Percentiles rank a stretch among this genome's conserved stretches.
phyloP scores from a whole-genome alignment of 2,888 invertebrate species.

The Baccha elongata region DNA sequence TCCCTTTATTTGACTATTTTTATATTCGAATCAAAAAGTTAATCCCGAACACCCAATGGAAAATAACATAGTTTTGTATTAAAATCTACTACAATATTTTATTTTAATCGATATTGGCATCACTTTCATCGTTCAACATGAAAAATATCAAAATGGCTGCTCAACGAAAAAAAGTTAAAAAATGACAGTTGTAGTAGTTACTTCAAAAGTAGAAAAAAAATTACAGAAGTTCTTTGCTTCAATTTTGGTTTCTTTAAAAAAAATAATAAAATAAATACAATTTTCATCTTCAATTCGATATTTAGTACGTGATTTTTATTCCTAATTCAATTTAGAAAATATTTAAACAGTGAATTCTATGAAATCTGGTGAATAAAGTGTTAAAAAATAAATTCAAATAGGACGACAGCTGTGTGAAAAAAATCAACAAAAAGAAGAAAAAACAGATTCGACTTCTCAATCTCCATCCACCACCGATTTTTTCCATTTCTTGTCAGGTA shows the following conservation, averaged over 20 bases:
- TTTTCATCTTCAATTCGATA: constrained; percentile 24
- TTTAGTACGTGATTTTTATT: constrained; percentile 41
- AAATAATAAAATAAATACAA: constrained; percentile 31
- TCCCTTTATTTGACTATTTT: too few relatives aligned
- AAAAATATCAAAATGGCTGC: constrained; percentile 63
- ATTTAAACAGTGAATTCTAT: constrained; percentile 21
- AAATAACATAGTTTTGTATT: too few relatives aligned
- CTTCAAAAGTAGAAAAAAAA: constrained; percentile 65
- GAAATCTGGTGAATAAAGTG: constrained; percentile 13
- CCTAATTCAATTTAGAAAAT: background rate
- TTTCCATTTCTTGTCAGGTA: constrained; percentile 59
- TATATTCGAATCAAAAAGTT: too few relatives aligned
- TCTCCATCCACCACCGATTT: constrained; percentile 14
- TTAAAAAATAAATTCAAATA: constrained; percentile 30
- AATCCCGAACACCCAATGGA: too few relatives aligned
- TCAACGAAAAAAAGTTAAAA: constrained; percentile 45
- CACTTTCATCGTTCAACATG: constrained; percentile 36
- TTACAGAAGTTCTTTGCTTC: constrained; percentile 34
- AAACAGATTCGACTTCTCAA: background rate
- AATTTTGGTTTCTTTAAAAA: constrained; percentile 18
- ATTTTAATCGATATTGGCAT: constrained; percentile 16
- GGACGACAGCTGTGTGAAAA: constrained; percentile 65
- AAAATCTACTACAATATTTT: constrained; percentile 44
- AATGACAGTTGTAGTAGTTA: constrained; percentile 57
- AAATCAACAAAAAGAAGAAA: constrained; percentile 37